phyloP scores from a whole-genome alignment of 1,140 invertebrate genomes.

The Lanistes nyassanus region DNA sequence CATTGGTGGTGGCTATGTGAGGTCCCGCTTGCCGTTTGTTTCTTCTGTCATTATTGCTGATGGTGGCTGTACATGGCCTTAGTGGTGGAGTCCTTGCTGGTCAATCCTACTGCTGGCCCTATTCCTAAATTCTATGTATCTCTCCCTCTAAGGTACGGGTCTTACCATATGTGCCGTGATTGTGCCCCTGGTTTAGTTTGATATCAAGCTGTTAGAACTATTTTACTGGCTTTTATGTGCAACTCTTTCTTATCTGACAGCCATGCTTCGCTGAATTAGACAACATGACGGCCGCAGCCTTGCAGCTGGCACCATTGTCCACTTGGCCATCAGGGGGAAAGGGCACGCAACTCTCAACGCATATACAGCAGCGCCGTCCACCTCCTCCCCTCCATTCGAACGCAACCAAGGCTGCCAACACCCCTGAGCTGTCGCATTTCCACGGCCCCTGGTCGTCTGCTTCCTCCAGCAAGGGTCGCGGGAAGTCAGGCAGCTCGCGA shows the following conservation, averaged over 20 bases:
- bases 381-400: neutral
- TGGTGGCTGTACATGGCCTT: too few species aligned
- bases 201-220: neutral
- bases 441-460: neutral
- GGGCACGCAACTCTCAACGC: slow-evolving; percentile 1
- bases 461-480: slow-evolving; percentile 9
- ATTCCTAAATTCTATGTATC: too few species aligned
- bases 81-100: too few species aligned
- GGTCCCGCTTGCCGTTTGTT: too few species aligned
- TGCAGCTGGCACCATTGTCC: slow-evolving; percentile 21
- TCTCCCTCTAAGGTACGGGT: neutral
- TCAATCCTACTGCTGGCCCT: too few species aligned
- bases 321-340: neutral
- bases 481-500: neutral
- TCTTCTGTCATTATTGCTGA: too few species aligned
- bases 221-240: neutral
- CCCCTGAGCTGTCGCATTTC: slow-evolving; percentile 11
- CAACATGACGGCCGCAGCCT: slow-evolving; percentile 6
- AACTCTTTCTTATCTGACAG: neutral
- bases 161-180: neutral
- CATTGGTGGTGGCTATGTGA: too few species aligned
- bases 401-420: slow-evolving; percentile 4
- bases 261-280: slow-evolving; percentile 7
- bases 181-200: neutral
- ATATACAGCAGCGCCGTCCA: neutral